These are phyloP conservation scores for Zosterops pallidus DNA, from an alignment of 2,113 vertebrate species.

Conservation along the genomic window DNA sequence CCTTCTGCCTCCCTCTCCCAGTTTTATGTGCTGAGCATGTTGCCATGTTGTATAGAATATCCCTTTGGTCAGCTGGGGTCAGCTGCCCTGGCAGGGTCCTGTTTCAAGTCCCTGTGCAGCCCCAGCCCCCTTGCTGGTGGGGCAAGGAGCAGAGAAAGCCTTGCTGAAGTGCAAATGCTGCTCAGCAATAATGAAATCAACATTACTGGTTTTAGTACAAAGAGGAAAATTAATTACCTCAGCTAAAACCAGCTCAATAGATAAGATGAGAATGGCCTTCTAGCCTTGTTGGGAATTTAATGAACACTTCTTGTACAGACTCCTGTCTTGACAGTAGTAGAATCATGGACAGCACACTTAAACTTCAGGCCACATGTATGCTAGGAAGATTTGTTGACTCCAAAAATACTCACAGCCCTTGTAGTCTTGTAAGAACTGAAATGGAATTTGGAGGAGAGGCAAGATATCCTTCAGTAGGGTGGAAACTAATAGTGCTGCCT, in stretches of 20 bases:
- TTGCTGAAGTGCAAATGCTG: background rate
- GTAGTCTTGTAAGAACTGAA: background rate
- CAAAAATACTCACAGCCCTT: background rate
- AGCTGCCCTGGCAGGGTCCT: background rate
- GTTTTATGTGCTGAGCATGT: background rate
- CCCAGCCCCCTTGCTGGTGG: background rate
- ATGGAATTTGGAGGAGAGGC: background rate
- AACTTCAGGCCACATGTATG: background rate
- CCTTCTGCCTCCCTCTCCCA: background rate
- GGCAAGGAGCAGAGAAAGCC: background rate
- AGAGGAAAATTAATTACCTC: background rate
- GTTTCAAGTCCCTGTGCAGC: background rate
- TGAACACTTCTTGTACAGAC: background rate
- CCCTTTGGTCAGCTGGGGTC: background rate
- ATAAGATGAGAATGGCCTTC: background rate
- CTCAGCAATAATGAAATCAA: background rate
- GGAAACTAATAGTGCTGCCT: background rate
- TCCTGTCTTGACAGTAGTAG: background rate
- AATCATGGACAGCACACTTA: background rate
- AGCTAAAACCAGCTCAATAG: background rate
- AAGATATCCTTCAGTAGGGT: background rate
- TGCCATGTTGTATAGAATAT: background rate
- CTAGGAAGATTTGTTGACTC: background rate
- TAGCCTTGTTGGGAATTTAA: background rate
- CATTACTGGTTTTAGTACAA: background rate